Conservation (phyloP, 2,888 invertebrate genomes). For the Phalera bucephala region DNA sequence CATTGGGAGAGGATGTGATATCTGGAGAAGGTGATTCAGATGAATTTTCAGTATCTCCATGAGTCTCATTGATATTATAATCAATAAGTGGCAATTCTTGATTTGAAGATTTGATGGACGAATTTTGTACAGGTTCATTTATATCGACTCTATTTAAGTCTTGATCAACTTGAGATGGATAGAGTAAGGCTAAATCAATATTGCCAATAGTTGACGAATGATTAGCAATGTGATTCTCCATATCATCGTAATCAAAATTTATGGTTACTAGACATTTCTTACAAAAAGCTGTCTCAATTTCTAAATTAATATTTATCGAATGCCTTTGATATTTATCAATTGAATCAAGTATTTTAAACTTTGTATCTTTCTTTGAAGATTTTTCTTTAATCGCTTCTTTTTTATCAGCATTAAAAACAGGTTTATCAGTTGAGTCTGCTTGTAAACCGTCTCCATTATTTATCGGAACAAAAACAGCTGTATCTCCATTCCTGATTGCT, state of each 20-base stretch:
- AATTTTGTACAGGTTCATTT: constrained; percentile 8
- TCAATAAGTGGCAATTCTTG: constrained; percentile 4
- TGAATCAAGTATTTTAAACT: constrained; percentile 25
- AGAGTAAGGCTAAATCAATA: constrained; percentile 9
- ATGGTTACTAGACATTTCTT: constrained; percentile 27
- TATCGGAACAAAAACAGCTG: constrained; percentile 2
- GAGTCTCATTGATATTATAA: no score
- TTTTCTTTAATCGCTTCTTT: neutral
- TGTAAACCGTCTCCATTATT: constrained; percentile 1
- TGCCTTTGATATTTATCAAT: constrained; percentile 23
- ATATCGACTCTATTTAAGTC: constrained; percentile 16
- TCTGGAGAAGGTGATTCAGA: no score
- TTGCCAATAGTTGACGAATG: constrained; percentile 7
- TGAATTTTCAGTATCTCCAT: no score
- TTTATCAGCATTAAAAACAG: neutral
- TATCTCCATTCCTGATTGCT: no score
- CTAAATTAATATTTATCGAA: constrained; percentile 34
- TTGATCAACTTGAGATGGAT: constrained; percentile 12
- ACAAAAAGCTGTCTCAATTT: constrained; percentile 29
- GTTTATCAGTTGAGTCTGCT: neutral
- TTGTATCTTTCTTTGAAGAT: constrained; percentile 12
- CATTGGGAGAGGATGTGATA: no score
- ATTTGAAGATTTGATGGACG: constrained; percentile 6
- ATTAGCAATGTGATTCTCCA: constrained; percentile 29
- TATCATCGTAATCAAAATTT: constrained; percentile 16